Evolutionary conservation across 92 coral and sea anemone species (phyloP).

Genomic region (Epizoanthus fatuus): DNA sequence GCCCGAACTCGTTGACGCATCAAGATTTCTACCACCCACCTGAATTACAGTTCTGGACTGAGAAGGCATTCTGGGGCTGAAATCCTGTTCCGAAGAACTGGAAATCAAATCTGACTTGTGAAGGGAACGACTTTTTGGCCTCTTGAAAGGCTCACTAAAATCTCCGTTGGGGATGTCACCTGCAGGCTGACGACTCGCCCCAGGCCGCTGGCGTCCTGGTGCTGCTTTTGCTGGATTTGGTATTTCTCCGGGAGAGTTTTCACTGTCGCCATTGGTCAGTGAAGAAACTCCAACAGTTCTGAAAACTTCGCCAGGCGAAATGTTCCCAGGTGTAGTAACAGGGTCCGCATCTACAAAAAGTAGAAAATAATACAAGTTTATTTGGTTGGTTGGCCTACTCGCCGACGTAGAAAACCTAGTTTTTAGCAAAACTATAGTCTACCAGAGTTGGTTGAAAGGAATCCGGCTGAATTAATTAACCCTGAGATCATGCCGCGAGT

Average conservation of each 20-base stretch:
- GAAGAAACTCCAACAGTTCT: background rate
- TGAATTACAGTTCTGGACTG: constrained; percentile 15
- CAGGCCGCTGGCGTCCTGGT: background rate
- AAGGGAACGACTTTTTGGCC: constrained; percentile 80
- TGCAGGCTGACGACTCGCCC: background rate
- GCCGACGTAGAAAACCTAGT: too few relatives aligned
- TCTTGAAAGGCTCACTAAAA: constrained; percentile 29
- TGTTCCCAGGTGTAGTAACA: constrained; percentile 21
- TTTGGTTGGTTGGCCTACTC: too few relatives aligned
- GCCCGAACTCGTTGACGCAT: background rate
- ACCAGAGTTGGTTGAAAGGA: too few relatives aligned
- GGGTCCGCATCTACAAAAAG: background rate
- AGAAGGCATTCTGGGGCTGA: background rate
- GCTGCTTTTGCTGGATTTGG: background rate
- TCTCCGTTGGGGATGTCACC: constrained; percentile 20
- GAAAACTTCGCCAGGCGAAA: constrained; percentile 67
- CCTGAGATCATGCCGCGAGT: too few relatives aligned
- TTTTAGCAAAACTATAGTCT: too few relatives aligned
- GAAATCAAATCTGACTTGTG: constrained; percentile 79
- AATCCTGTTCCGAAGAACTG: constrained; percentile 34
- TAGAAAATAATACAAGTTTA: background rate
- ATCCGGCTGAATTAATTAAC: too few relatives aligned
- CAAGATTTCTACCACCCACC: constrained; percentile 14
- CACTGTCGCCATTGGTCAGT: background rate
- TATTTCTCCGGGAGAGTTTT: constrained; percentile 36